Percentiles rank a stretch among this genome's conserved stretches.
phyloP scores from a whole-genome alignment of 1,140 invertebrate species.

The Hypothenemus hampei region DNA sequence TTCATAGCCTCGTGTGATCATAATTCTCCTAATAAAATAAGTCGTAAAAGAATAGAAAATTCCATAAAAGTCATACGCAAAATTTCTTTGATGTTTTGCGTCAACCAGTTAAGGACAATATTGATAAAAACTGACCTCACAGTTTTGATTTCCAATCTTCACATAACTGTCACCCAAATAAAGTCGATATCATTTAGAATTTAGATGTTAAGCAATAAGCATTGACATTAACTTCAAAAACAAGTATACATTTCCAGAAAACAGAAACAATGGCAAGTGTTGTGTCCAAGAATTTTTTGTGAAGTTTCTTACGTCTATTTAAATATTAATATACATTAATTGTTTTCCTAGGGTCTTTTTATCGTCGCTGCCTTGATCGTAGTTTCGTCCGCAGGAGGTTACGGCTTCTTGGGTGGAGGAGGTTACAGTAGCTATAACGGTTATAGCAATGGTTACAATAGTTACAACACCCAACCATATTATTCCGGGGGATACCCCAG shows the following conservation, averaged over 20 bases:
- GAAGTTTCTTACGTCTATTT: background rate
- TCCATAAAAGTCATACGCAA: no score
- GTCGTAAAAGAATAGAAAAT: no score
- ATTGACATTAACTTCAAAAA: background rate
- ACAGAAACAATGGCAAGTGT: background rate
- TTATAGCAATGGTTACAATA: slow-evolving; percentile 5
- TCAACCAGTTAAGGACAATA: no score
- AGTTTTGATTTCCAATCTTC: no score
- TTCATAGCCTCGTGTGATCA: no score
- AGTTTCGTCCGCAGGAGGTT: slow-evolving; percentile 4
- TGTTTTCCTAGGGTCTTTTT: background rate
- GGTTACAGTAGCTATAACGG: background rate
- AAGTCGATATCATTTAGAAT: background rate
- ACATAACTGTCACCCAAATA: no score
- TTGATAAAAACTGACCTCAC: no score
- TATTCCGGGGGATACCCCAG: slow-evolving; percentile 7
- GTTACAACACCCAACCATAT: slow-evolving; percentile 5
- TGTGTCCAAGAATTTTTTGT: background rate
- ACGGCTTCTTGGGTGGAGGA: slow-evolving; percentile 8
- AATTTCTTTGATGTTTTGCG: no score
- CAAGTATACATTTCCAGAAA: background rate
- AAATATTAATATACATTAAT: background rate
- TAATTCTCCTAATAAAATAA: no score
- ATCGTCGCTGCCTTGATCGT: background rate
- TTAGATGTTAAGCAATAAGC: background rate